Evolutionary conservation across 2,888 invertebrate species (phyloP), one percentile per base, ranked within the genome.

Genomic region (Zele albiditarsus): DNA sequence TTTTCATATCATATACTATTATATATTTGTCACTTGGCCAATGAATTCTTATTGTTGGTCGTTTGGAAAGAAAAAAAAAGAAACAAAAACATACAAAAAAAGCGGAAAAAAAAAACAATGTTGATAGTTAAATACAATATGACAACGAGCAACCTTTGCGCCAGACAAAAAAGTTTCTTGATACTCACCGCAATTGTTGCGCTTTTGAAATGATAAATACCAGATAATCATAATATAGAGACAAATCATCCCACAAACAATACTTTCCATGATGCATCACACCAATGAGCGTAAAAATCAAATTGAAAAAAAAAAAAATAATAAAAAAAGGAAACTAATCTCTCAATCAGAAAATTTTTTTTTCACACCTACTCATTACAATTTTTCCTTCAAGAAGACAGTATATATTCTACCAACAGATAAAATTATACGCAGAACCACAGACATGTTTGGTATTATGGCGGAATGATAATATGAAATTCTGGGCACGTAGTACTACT

Each of bases 181-280:
- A 49, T 28, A 12, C 5, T 16, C 20, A 58, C 28, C 16, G n/a
- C 76, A 67, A 71, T 31, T 72, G 76, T 71, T 79, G 67, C 77
- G 63, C 74, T 77, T 74, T 76, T 76, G 33, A 38, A 27, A 69
- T 67, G 68, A 66, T 28, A 63, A 73, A 60, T 53, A 68, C 16
- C 38, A 23, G 70, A 71, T 77, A 75, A 63, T 57, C 57, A n/a
- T 69, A 38, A 38, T 76, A 60, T 67, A 53, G n/a, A 53, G n/a
- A 53, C 8, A 73, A 77, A 74, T 80, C 72, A 66, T 75, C 75
- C 76, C 31, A 75, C 79, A 73, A 81, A 81, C 72, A 75, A 49
- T 74, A 78, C 80, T 74, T 68, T 74, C 79, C 82, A 79, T 79
- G 82, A 83, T 81, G 81, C 80, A 82, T 82, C 82, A 83, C 20